Evolutionary conservation across 2,797 vertebrate species (phyloP).

Genomic region (Gymnocypris eckloni): DNA sequence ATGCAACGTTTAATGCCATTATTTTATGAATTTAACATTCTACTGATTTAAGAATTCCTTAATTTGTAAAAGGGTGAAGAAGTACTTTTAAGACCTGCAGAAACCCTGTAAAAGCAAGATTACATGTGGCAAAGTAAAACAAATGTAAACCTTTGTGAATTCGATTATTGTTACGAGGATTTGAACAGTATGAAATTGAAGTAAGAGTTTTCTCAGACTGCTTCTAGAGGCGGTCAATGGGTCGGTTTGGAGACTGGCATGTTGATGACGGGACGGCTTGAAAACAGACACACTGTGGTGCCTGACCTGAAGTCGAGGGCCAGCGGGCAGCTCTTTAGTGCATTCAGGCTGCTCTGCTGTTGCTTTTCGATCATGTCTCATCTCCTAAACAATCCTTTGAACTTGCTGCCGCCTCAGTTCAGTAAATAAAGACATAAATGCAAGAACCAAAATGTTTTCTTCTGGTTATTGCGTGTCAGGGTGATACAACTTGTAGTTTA

Average conservation of each 20-base stretch:
- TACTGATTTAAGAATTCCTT: not conserved
- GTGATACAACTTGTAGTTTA: not conserved
- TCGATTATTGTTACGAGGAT: conserved; percentile 10
- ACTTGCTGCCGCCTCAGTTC: conserved; percentile 44
- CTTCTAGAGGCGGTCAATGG: conserved; percentile 34
- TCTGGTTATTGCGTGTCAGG: not conserved
- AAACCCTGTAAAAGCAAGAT: not conserved
- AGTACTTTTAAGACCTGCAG: not conserved
- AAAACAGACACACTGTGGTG: conserved; percentile 87
- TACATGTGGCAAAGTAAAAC: not conserved
- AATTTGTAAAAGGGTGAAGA: not conserved
- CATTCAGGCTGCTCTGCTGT: conserved; percentile 85
- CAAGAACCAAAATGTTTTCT: not conserved
- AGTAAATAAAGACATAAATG: conserved; percentile 74
- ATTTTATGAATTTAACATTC: not conserved
- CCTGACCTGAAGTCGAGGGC: conserved; percentile 79
- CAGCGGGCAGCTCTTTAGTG: conserved; percentile 83
- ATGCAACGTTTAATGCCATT: not conserved
- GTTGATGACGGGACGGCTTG: conserved; percentile 86
- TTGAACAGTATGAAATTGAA: not conserved
- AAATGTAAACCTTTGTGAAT: conserved; percentile 15
- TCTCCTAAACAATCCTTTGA: conserved; percentile 67
- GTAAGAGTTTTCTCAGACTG: not conserved
- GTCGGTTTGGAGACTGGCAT: conserved; percentile 66
- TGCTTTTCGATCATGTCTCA: conserved; percentile 70